These are phyloP conservation scores for Sclerurus mexicanus DNA, from an alignment of 2,113 vertebrate genomes.

Conservation along the genomic window DNA sequence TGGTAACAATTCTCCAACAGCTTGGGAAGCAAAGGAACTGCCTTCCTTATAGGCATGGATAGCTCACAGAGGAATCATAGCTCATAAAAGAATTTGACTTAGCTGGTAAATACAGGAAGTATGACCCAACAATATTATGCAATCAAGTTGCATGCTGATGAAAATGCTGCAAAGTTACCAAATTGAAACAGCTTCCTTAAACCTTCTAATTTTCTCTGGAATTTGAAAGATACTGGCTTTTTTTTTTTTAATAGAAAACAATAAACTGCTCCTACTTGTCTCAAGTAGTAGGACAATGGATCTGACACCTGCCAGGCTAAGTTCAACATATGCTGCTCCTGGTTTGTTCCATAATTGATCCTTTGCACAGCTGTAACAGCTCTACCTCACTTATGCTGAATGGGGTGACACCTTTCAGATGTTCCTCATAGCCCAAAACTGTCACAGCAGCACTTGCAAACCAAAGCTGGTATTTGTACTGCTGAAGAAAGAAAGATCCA, in stretches of 20 bases:
- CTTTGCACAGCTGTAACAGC: background rate
- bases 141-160: background rate
- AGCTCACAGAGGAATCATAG: background rate
- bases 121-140: background rate
- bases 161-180: background rate
- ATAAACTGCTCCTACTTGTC: background rate
- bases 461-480: background rate
- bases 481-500: background rate
- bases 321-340: fast-evolving
- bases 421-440: background rate
- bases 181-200: background rate
- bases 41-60: background rate
- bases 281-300: background rate
- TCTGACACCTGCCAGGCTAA: background rate
- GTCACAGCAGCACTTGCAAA: background rate
- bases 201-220: background rate
- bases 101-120: background rate
- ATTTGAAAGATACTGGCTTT: background rate
- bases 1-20: background rate
- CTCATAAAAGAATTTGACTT: fast-evolving
- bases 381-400: background rate
- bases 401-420: background rate
- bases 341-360: background rate
- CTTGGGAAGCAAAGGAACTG: background rate
- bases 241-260: background rate